phyloP scores from a whole-genome alignment of 2,888 invertebrate species.

The Acrocera orbiculus region DNA sequence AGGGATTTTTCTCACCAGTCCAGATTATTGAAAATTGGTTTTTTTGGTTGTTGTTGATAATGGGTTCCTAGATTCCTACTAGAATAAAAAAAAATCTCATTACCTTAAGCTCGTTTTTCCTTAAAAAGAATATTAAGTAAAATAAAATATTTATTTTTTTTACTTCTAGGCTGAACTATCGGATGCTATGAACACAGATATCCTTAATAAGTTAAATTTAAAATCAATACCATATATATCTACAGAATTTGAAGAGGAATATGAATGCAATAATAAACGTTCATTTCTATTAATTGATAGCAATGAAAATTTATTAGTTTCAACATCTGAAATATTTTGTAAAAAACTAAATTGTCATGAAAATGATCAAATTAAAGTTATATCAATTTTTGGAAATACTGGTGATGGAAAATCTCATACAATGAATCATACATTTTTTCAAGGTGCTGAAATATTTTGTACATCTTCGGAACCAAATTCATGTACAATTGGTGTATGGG shows the following conservation, averaged over 20 bases:
- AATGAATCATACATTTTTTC: slow-evolving; percentile 53
- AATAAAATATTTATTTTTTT: slow-evolving; percentile 7
- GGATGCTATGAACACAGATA: slow-evolving; percentile 20
- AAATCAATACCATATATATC: slow-evolving; percentile 24
- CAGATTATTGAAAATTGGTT: too few relatives aligned
- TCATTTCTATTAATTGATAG: slow-evolving; percentile 42
- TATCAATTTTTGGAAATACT: slow-evolving; percentile 70
- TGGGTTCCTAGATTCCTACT: too few relatives aligned
- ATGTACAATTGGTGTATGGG: slow-evolving; percentile 65
- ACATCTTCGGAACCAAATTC: slow-evolving; percentile 37
- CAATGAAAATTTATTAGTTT: slow-evolving; percentile 40
- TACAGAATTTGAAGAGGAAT: slow-evolving; percentile 16
- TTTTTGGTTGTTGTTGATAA: too few relatives aligned
- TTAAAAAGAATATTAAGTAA: not conserved
- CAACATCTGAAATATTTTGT: slow-evolving; percentile 37
- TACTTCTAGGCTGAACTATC: slow-evolving; percentile 11
- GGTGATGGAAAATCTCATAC: slow-evolving; percentile 71
- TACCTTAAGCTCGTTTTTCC: too few relatives aligned
- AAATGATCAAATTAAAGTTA: slow-evolving; percentile 49
- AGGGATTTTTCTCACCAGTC: too few relatives aligned
- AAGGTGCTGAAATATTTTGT: slow-evolving; percentile 37
- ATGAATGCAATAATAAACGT: slow-evolving; percentile 11
- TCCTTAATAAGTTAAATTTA: slow-evolving; percentile 21
- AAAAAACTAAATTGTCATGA: slow-evolving; percentile 22
- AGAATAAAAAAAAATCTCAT: too few relatives aligned